Conservation (phyloP, 2,888 invertebrate genomes). For the Orthosia cruda region DNA sequence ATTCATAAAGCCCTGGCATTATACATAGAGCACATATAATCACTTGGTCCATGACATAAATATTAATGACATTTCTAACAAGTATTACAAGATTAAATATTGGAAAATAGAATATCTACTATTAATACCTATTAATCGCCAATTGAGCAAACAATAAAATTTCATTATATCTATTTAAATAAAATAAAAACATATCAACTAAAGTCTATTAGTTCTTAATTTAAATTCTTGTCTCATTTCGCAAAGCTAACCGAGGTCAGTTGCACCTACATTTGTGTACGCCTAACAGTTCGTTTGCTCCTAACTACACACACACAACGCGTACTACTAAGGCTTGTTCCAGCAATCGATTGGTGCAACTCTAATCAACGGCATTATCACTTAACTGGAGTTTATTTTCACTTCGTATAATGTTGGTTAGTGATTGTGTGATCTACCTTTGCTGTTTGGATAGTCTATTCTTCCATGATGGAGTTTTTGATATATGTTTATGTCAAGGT, state of each 20-base stretch:
- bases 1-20: no score
- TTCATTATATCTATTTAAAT: no score
- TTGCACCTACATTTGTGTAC: slow-evolving; percentile 45
- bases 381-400: slow-evolving; percentile 47
- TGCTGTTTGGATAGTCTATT: not conserved
- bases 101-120: no score
- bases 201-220: not conserved
- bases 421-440: not conserved
- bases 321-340: slow-evolving; percentile 49
- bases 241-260: slow-evolving; percentile 23
- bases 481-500: not conserved
- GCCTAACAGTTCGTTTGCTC: slow-evolving; percentile 51
- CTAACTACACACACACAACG: slow-evolving; percentile 42
- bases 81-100: no score
- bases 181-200: no score
- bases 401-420: slow-evolving; percentile 28
- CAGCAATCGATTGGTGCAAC: slow-evolving; percentile 42
- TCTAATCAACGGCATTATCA: slow-evolving; percentile 51
- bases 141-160: no score
- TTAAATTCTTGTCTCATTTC: slow-evolving; percentile 30
- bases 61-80: no score
- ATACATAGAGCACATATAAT: no score
- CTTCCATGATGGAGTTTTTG: not conserved
- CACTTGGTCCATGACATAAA: no score
- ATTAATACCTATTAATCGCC: no score